These are phyloP conservation scores for Chrysocyon brachyurus DNA, from an alignment of 2,797 vertebrate species.

Conservation along the genomic window DNA sequence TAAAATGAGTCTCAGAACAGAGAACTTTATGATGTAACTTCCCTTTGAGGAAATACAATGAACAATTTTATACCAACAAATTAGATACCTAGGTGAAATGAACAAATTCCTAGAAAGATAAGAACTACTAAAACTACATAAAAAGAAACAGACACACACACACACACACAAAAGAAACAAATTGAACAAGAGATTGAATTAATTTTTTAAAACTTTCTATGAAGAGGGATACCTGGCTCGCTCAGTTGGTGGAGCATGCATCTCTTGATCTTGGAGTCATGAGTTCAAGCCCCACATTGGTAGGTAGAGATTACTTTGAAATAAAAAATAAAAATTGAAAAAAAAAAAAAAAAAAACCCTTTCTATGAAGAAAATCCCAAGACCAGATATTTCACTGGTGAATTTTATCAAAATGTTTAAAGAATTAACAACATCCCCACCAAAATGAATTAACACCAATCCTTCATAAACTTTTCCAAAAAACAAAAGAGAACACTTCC, in stretches of 20 bases:
- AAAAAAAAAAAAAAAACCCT: background rate
- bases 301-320: background rate
- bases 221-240: background rate
- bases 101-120: background rate
- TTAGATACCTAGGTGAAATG: background rate
- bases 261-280: background rate
- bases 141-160: background rate
- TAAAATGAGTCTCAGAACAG: background rate
- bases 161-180: background rate
- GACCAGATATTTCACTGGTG: background rate
- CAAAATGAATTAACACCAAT: background rate
- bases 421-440: background rate
- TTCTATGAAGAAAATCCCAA: slow-evolving; percentile 7
- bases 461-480: slow-evolving; percentile 3
- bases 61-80: background rate
- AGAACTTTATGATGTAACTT: background rate
- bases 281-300: background rate
- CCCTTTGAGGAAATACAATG: background rate
- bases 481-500: background rate
- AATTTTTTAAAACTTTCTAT: background rate
- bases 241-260: background rate
- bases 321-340: background rate
- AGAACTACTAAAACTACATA: slow-evolving; percentile 4
- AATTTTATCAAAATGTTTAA: slow-evolving; percentile 40
- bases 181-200: background rate